These are phyloP conservation scores for Cyprinodon variegatus DNA, from an alignment of 2,113 vertebrate species.

Conservation along the genomic window DNA sequence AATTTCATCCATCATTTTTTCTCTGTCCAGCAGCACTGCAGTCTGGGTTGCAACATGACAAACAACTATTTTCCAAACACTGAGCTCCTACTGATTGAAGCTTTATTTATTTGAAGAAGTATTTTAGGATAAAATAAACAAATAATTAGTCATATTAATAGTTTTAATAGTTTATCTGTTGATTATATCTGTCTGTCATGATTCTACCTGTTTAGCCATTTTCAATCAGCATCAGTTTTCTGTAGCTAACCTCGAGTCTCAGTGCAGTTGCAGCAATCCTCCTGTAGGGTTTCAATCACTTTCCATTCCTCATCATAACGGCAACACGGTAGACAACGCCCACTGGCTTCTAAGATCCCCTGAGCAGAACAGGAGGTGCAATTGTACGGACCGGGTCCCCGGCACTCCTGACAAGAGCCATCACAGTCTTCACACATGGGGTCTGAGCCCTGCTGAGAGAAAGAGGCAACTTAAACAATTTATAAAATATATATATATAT, in stretches of 20 bases:
- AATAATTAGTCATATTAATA: neutral
- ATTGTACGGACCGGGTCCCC: conserved; percentile 84
- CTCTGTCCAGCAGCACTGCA: no score
- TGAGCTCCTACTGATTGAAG: no score
- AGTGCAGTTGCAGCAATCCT: conserved; percentile 91
- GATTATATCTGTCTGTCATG: neutral
- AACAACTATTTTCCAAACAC: no score
- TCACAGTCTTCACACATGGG: conserved; percentile 85
- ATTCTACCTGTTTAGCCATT: neutral
- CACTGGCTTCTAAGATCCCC: conserved; percentile 81
- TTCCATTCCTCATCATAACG: conserved; percentile 27
- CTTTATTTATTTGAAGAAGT: neutral
- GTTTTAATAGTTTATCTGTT: conserved; percentile 4
- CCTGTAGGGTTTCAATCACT: neutral
- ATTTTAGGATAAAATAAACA: neutral
- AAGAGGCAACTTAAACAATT: neutral
- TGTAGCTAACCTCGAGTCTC: conserved; percentile 81
- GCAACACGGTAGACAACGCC: conserved; percentile 90
- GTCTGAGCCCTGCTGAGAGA: conserved; percentile 30
- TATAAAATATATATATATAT: neutral
- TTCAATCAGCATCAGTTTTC: neutral
- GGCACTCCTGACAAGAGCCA: conserved; percentile 86
- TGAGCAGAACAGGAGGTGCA: conserved; percentile 85
- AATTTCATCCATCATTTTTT: no score
- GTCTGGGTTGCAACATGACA: no score